These are phyloP conservation scores for Zoanthus gigantus DNA, from an alignment of 92 coral and sea anemone genomes.

Conservation along the genomic window DNA sequence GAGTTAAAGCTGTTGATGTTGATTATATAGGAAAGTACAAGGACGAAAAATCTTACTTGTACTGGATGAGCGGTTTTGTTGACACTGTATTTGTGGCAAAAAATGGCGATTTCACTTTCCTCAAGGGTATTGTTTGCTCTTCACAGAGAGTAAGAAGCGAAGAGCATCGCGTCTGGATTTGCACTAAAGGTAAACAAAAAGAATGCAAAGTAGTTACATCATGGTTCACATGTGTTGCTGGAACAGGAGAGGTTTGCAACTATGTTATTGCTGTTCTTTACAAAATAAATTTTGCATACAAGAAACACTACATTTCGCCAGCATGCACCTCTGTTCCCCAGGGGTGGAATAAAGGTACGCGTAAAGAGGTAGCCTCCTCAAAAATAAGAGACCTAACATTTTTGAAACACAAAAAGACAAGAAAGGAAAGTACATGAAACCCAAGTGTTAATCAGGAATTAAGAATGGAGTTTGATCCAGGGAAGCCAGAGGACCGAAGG, in stretches of 20 bases:
- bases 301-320: too few relatives aligned
- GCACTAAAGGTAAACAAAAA: conserved; percentile 1
- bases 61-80: neutral
- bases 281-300: neutral
- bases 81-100: neutral
- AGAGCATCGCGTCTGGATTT: neutral
- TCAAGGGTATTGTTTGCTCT: neutral
- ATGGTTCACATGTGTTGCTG: too few relatives aligned
- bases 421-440: conserved; percentile 2
- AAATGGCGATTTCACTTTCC: neutral
- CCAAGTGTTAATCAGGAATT: conserved; percentile 26
- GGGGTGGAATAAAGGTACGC: neutral
- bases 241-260: too few relatives aligned
- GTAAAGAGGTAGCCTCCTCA: conserved; percentile 16
- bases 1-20: too few relatives aligned
- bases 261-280: too few relatives aligned
- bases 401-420: conserved; percentile 25
- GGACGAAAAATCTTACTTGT: neutral
- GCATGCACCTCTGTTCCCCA: too few relatives aligned
- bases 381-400: neutral
- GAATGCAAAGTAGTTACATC: neutral
- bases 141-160: neutral
- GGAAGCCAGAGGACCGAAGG: conserved; percentile 40
- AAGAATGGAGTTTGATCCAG: conserved; percentile 29
- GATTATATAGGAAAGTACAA: too few relatives aligned